These are phyloP conservation scores for Eurystomus glaucurus DNA, from an alignment of 2,797 vertebrate genomes.

Conservation along the genomic window DNA sequence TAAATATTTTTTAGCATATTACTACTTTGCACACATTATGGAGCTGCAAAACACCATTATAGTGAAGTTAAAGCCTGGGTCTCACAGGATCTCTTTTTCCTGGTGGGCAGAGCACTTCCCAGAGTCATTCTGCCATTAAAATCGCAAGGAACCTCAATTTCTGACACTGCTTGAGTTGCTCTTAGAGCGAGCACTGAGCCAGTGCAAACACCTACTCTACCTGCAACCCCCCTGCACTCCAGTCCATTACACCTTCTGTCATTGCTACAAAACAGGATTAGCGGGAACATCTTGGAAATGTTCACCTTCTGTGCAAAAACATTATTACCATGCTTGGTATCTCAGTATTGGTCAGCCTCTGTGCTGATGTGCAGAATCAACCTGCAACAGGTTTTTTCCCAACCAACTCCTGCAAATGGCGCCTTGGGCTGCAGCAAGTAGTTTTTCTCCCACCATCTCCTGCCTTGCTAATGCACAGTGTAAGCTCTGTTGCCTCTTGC, in stretches of 20 bases:
- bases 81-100: background rate
- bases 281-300: background rate
- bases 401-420: background rate
- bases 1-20: background rate
- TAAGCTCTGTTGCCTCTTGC: constrained; percentile 47
- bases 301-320: background rate
- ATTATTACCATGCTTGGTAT: rapidly evolving
- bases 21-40: background rate
- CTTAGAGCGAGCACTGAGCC: rapidly evolving
- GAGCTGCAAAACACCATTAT: background rate
- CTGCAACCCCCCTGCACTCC: rapidly evolving
- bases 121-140: background rate
- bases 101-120: background rate
- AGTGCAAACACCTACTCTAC: rapidly evolving
- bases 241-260: background rate
- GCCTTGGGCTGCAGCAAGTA: background rate
- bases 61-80: background rate
- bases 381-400: background rate
- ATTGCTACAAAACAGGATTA: background rate
- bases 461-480: background rate
- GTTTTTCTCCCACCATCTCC: background rate
- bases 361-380: background rate
- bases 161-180: background rate
- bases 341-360: background rate
- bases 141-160: background rate